phyloP scores from a whole-genome alignment of 2,888 invertebrate genomes.

The Esperia sulphurella region DNA sequence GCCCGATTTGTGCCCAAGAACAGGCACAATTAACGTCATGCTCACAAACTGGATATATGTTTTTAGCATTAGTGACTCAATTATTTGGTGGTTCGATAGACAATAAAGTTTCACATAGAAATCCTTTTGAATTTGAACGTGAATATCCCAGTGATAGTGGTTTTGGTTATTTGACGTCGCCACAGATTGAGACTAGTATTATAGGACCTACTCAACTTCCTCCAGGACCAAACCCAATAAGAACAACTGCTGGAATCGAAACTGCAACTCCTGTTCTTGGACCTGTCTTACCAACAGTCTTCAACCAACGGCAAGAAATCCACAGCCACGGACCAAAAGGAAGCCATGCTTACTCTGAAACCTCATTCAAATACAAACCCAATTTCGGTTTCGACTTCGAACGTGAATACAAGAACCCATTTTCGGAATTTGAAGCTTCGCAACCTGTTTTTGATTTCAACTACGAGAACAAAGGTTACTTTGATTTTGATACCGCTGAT shows the following conservation, averaged over 20 bases:
- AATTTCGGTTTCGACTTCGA: constrained; percentile 28
- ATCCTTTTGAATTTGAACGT: constrained; percentile 13
- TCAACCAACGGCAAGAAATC: constrained; percentile 24
- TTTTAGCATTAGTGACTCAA: constrained; percentile 76
- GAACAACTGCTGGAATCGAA: constrained; percentile 9
- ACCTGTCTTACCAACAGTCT: constrained; percentile 18
- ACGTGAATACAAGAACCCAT: constrained; percentile 16
- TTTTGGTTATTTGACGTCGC: constrained; percentile 7
- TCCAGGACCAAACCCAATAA: constrained; percentile 18
- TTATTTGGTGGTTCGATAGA: constrained; percentile 78
- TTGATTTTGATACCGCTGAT: constrained; percentile 38
- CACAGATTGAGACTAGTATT: constrained; percentile 12
- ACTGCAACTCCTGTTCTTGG: constrained; percentile 16
- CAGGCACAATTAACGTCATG: constrained; percentile 78
- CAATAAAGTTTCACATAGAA: constrained; percentile 16
- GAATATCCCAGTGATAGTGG: constrained; percentile 13
- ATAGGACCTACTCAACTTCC: constrained; percentile 12
- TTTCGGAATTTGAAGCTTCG: constrained; percentile 17
- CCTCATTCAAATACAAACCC: constrained; percentile 36
- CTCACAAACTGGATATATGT: constrained; percentile 78
- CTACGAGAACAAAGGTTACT: constrained; percentile 25
- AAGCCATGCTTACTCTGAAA: constrained; percentile 33
- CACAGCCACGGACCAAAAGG: constrained; percentile 33
- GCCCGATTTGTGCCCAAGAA: constrained; percentile 72
- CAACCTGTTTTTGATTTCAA: constrained; percentile 25